Evolutionary conservation across 2,888 invertebrate genomes (phyloP), one percentile per base, ranked within the genome.

Genomic region (Drosophila quasianomalipes): DNA sequence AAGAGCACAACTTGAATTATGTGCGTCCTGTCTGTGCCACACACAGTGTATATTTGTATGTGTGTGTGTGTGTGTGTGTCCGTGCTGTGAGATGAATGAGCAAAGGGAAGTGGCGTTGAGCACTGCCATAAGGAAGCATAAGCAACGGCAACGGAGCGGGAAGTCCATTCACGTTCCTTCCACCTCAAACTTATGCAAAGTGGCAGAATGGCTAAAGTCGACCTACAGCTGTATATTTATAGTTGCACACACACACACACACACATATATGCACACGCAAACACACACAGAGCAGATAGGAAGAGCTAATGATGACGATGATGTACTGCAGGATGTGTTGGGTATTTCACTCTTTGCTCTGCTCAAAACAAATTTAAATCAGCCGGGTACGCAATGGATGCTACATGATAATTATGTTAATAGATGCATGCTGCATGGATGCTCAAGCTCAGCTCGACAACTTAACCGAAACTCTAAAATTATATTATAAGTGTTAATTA

Each of bases 261-360:
- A 10, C 31, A n/a, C 10, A n/a, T n/a, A 14, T 22, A 47, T 6
- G 41, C 44, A 22, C 12, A 22, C 22, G 22, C 12, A 22, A 12
- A 16, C 10, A 28, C 22, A 52, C 10, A 33, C 28, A 31, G n/a
- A 44, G 66, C 52, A 74, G 72, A 74, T 67, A 83, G 89, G 86
- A 86, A 85, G 72, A 88, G 84, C 84, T 86, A 89, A 86, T 84
- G 89, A 85, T 86, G 89, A 87, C 87, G 89, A 89, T 87, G 86
- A 89, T 86, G 89, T 84, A 89, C 84, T 84, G 75, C 86, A 89
- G 89, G 89, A 87, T 81, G 89, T 89, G 84, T 77, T 47, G 86
- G 78, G 80, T 85, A 83, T 86, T 88, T 83, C 81, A 76, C 84
- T 84, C 84, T 79, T 77, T 71, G 65, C 77, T 74, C 71, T 64